Base-by-base conservation (phyloP, 2,888 invertebrate species). In the Apodemia mormo region DNA sequence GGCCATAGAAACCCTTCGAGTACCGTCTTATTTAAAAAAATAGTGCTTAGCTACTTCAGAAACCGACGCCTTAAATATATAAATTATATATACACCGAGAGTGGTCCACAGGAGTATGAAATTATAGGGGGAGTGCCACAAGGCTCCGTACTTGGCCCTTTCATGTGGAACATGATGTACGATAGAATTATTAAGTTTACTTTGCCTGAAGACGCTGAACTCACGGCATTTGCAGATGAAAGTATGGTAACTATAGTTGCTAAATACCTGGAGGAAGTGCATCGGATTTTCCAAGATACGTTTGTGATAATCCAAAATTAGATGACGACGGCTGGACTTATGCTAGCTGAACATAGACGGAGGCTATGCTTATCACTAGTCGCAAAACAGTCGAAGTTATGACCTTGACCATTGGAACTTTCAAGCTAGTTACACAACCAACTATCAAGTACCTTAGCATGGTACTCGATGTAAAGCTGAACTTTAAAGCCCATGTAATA, bases 221-320 rank as follows among this genome's bases (percentile, higher is more conserved):
- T 43, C 22, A 37, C n/a, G 2, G 65, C 43, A 12, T 65, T 40
- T n/a, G 65, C 43, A 37, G 40, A 65, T 65, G 43, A 65, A 14
- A n/a, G 2, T 2, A 12, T 37, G 3, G 8, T 65, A 2, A 12
- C 33, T 14, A 40, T 65, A 9, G 43, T 40, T 3, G 43, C 40
- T 4, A 65, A 65, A 33, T n/a, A 61, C 12, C 7, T 61, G 8
- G 69, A 70, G 33, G 66, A 70, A 49, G 9, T 70, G 1, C 29
- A 58, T 7, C 66, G 22, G 22, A 22, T 22, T 22, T 22, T 22
- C 22, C 22, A 22, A 22, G 22, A 22, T 22, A 22, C 22, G 22
- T 22, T 22, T 22, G 22, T 22, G 22, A 22, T 22, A 22, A 22
- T 22, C 22, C 22, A 22, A 22, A 22, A 22, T 22, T 22, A 22